Evolutionary conservation across 2,113 vertebrate genomes (phyloP), one percentile per base, ranked within the genome.

Genomic region (Gallinago undulata): DNA sequence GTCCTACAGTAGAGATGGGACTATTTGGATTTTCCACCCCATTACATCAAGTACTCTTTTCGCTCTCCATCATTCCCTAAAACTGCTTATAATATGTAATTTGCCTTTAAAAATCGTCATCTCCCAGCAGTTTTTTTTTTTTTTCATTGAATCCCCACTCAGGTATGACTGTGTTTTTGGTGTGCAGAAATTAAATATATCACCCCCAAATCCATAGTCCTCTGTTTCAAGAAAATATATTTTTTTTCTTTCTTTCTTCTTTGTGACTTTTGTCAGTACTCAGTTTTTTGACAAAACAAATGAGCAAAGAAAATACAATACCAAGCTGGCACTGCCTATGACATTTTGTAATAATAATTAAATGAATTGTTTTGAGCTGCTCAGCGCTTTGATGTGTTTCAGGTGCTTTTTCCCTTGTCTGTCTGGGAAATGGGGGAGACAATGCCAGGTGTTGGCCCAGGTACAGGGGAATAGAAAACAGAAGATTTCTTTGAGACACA

Each of bases 401-500:
- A 70, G 80, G 83, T 90, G 76, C 53, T 81, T 87, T 83, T 83
- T 22, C 43, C 53, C 33, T 64, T 75, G 60, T 47, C 74, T 75
- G 66, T 55, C 70, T 87, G 84, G 76, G 64, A 87, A 89, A 84
- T 3, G 3, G 39, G n/a, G 37, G 41, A 82, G 13, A 33, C n/a
- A 62, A 12, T 31, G 77, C 74, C 90, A 92, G 80, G 84, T 84
- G 28, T 28, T 94, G 92, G 69, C 66, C 72, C 47, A 84, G 70
- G 73, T 73, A 92, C 37, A 87, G 21, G 31, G n/a, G 45, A 76
- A 76, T 1, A 66, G 63, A n/a, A 72, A 74, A 78, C n/a, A 7
- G 37, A 84, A 87, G n/a, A 51, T 87, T 93, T 89, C 48, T 94
- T 84, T 84, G 87, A 82, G 62, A 47, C 91, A 57, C 59, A 62